Evolutionary conservation across 2,113 vertebrate species (phyloP), one percentile per base, ranked within the genome.

Genomic region (Gopherus flavomarginatus): DNA sequence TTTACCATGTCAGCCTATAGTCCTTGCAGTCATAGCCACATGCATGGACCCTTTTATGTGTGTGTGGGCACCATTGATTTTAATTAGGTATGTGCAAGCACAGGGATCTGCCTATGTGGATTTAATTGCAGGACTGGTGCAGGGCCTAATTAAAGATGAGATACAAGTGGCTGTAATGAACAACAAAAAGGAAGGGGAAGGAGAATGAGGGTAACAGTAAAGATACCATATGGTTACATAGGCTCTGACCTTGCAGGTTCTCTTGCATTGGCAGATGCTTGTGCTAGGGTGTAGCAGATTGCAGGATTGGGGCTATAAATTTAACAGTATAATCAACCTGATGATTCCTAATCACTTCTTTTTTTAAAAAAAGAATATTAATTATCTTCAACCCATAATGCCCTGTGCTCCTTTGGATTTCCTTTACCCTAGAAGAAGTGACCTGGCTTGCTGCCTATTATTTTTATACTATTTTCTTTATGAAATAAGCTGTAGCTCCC

Each of bases 271-370:
- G 42, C n/a, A 69, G 26, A 69, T 11, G 56, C 65, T 42, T 83
- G 4, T 47, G 13, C 1, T 0, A 10, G 24, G 9, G 21, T 54
- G 47, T n/a, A 81, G 49, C 72, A 1, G 0, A 14, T 86, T 95
- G 82, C 47, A 31, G 24, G 57, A 69, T 17, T 79, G 27, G 54
- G 13, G 10, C 50, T 88, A 57, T 57, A n/a, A 0, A 0, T 44
- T 81, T 65, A 65, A 77, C 9, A 44, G 53, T 4, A 81, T 59
- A 87, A 85, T 87, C 8, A 69, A 77, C 42, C 54, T 77, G 38
- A 14, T 75, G 38, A 65, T 87, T 80, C 56, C 1, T 81, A 59
- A 88, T 62, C n/a, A 8, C 27, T 27, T 77, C 38, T 65, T 57
- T 17, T 53, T 17, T 80, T 26, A 8, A 38, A 38, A 38, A 75